These are phyloP conservation scores for Clarias laeviceps DNA, from an alignment of 2,797 vertebrate species.

Conservation along the genomic window DNA sequence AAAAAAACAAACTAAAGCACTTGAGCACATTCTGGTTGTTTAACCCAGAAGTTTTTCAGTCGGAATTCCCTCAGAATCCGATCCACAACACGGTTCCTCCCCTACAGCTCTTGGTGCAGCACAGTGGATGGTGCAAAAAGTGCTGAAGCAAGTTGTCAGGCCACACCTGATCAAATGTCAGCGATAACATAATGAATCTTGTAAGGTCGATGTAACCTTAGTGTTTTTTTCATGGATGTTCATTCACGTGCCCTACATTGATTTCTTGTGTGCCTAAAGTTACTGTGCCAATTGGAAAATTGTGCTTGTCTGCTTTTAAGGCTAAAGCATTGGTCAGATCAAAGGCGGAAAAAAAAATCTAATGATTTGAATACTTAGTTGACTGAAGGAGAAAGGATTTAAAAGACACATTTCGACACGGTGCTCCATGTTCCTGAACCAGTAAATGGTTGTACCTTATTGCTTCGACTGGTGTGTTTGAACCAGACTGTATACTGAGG, in stretches of 20 bases:
- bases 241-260: background rate
- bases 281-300: background rate
- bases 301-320: background rate
- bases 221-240: background rate
- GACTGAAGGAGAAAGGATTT: background rate
- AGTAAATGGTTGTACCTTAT: no score
- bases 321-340: background rate
- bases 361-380: background rate
- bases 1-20: no score
- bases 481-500: no score
- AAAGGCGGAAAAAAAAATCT: background rate
- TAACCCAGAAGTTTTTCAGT: background rate
- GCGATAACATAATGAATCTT: background rate
- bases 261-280: background rate
- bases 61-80: background rate
- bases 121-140: background rate
- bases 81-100: background rate
- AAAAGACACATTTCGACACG: background rate
- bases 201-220: background rate
- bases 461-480: no score
- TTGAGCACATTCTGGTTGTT: background rate
- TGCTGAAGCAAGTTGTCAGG: background rate
- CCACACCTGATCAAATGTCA: background rate
- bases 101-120: background rate
- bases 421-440: no score